Base-by-base conservation (phyloP, 2,888 invertebrate species). In the Drosophila greeni region DNA sequence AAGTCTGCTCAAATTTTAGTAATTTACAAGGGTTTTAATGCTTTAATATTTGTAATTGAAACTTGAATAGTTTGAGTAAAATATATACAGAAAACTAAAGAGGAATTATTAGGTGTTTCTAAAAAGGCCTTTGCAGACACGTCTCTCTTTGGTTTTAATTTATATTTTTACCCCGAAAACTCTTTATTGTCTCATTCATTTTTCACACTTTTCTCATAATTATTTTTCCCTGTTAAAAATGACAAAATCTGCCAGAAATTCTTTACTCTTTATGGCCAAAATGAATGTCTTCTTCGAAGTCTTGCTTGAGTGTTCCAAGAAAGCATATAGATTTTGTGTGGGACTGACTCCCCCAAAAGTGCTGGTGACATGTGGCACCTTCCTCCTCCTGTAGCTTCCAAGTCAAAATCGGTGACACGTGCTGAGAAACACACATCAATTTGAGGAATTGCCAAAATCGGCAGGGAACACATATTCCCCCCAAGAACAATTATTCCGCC, bases 321-420 rank as follows among this genome's bases (percentile, higher is more conserved):
- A 59, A 43, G 40, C 18, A 48, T 43, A 18, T 16, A 20, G 33
- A 37, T 18, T 34, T 40, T 40, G 20, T 39, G 40, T 47, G 20
- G 9, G 26, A 8, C 36, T 29, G 29, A 36, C 20, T 29, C 14
- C 6, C 18, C 9, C 24, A 14, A 26, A 14, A 18, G 51, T 39
- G n/a, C n/a, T n/a, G 53, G 26, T n/a, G 12, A n/a, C 26, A 20
- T 29, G 36, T 23, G 20, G 36, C 53, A n/a, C 53, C n/a, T 2
- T 0, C 12, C 51, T 18, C 34, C 51, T 18, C 34, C 20, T 14
- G 14, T 7, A 18, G 14, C 29, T 16, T 9, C 49, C 34, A 34
- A 39, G n/a, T 20, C 31, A 16, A 56, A 66, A 66, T 66, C 43
- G 66, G 31, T 56, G 62, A 39, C 68, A 72, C 75, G 75, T 74